Evolutionary conservation across 2,113 vertebrate species (phyloP).

Genomic region (Takifugu flavidus): DNA sequence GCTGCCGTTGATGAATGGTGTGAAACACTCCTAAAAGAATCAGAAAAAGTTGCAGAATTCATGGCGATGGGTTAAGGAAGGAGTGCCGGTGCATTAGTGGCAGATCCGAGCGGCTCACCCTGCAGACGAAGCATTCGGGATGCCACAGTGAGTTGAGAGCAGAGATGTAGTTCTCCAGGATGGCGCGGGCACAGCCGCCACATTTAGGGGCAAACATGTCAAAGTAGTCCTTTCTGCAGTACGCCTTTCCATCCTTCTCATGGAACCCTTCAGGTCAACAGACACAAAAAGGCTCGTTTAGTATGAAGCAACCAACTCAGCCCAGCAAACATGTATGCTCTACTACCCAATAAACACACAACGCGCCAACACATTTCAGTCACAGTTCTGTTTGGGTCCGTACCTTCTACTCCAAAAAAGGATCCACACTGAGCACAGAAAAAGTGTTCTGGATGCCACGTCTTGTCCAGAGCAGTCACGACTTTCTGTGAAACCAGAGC

Average conservation of each 20-base stretch:
- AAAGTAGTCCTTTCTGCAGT: constrained; percentile 94
- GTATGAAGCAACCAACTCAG: no score
- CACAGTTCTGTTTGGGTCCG: background rate
- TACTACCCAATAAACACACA: no score
- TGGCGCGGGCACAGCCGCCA: constrained; percentile 89
- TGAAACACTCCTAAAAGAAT: constrained; percentile 88
- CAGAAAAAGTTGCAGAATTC: background rate
- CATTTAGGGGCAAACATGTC: constrained; percentile 98
- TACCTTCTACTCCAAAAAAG: constrained; percentile 69
- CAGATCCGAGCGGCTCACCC: constrained; percentile 78
- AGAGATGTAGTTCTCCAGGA: constrained; percentile 96
- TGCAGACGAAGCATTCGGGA: constrained; percentile 94
- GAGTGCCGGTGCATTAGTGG: background rate
- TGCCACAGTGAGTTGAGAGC: constrained; percentile 95
- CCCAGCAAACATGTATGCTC: no score
- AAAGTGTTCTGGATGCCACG: constrained; percentile 97
- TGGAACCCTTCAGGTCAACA: constrained; percentile 82
- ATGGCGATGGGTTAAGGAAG: background rate
- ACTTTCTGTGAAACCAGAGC: constrained; percentile 82
- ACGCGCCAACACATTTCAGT: no score
- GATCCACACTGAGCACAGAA: constrained; percentile 89
- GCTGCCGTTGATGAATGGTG: constrained; percentile 93
- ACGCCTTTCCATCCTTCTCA: constrained; percentile 94
- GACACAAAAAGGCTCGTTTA: background rate
- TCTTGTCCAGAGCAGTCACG: constrained; percentile 83